Base-by-base conservation (phyloP, 2,797 vertebrate species). In the Gallirallus australis region DNA sequence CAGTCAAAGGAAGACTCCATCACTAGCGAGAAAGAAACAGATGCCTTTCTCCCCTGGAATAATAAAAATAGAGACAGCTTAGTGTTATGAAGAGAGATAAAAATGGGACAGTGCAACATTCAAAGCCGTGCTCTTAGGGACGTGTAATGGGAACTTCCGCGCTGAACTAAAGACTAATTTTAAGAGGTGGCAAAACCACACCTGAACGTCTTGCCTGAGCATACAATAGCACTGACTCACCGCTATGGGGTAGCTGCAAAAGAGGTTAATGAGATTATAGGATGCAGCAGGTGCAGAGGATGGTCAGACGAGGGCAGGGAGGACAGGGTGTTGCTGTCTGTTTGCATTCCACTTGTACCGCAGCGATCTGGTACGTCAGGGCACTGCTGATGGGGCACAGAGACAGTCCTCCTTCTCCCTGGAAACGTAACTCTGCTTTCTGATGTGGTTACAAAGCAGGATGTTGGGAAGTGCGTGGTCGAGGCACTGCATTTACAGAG, bases 291-390 rank as follows among this genome's bases (percentile, higher is more conserved):
- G 92, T 77, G 52, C 93, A 90, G 33, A 12, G 27, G 40, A 8
- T 77, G 68, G 54, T 68, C 27, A 83, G 66, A 63, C 40, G 23
- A 42, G 42, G 42, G 81, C 50, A 59, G 81, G 70, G 57, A 89
- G 90, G 66, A 64, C 4, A 16, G 4, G 7, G 47, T 0, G 2
- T 35, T 76, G 88, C 54, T 90, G 63, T 64, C 89, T 81, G 87
- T 85, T 86, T 93, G 92, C 88, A 73, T 96, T 96, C 88, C 70
- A n/a, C 25, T 59, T 45, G 77, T 39, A 69, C 39, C 0, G 0
- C 66, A 56, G 56, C 0, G 0, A 66, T 45, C 66, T 0, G 0
- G 47, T n/a, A 52, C 0, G 0, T 40, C 77, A 73, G 39, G 77
- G 48, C 52, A 52, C 39, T 72, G 75, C 68, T 35, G 15, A 37